Percentiles rank a stretch among this genome's conserved stretches.
phyloP scores from a whole-genome alignment of 2,888 invertebrate genomes.

The Microctonus hyperodae region DNA sequence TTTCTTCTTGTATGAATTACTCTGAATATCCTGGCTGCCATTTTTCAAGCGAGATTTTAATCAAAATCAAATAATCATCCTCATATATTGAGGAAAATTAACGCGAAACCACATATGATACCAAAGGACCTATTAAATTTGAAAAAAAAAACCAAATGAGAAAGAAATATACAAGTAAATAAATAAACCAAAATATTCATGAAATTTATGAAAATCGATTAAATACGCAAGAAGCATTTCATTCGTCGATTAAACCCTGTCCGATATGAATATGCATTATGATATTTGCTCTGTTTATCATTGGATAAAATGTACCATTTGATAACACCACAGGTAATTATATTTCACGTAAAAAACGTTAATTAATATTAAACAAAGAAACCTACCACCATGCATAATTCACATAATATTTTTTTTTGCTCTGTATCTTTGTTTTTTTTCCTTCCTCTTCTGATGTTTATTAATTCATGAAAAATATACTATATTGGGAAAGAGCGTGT shows the following conservation, averaged over 20 bases:
- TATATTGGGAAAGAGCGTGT: conserved; percentile 53
- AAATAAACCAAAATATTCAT: not conserved
- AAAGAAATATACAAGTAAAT: not conserved
- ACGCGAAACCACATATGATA: not conserved
- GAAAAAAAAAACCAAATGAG: not conserved
- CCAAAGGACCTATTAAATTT: not conserved
- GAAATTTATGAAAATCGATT: not conserved
- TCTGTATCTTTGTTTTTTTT: conserved; percentile 14
- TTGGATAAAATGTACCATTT: not conserved
- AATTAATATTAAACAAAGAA: not conserved
- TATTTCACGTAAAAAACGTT: not conserved
- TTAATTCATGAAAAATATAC: conserved; percentile 47
- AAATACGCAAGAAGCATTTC: not conserved
- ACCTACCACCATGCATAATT: conserved; percentile 32
- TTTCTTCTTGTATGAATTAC: not conserved
- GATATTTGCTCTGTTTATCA: conserved; percentile 24
- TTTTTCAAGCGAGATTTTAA: not conserved
- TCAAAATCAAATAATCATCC: not conserved
- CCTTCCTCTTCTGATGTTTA: conserved; percentile 21
- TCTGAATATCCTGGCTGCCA: not conserved
- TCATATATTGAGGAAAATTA: not conserved
- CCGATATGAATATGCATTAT: conserved; percentile 47
- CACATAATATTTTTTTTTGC: conserved; percentile 29
- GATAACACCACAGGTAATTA: not conserved
- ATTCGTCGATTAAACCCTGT: conserved; percentile 51